Evolutionary conservation across 1,140 invertebrate genomes (phyloP).

Genomic region (Orchestia grillus): DNA sequence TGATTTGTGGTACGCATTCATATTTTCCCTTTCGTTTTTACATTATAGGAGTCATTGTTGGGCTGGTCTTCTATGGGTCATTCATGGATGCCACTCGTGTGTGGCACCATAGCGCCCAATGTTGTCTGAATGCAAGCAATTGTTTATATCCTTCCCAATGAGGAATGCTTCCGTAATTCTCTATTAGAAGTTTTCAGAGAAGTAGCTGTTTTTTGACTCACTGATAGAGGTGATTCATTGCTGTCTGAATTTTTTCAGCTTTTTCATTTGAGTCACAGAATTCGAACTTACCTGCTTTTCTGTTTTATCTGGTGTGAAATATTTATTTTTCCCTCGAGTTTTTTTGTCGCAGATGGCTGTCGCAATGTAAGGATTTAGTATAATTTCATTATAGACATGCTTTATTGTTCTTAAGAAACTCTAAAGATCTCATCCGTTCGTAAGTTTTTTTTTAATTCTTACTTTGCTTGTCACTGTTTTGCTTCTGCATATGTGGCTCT

Average conservation of each 20-base stretch:
- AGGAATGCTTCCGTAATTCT: neutral
- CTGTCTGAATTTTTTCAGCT: neutral
- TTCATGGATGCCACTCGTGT: neutral
- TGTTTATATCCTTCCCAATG: neutral
- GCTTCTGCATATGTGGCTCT: neutral
- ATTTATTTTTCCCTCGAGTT: neutral
- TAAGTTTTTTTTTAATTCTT: neutral
- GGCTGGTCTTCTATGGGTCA: neutral
- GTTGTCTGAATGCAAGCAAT: neutral
- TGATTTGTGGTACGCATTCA: neutral
- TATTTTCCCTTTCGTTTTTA: neutral
- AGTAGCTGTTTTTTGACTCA: neutral
- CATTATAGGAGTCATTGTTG: neutral
- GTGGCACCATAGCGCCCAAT: neutral
- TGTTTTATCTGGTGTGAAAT: neutral
- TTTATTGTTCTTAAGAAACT: neutral
- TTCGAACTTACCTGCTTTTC: neutral
- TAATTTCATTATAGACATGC: neutral
- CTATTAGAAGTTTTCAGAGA: neutral
- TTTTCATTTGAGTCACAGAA: neutral
- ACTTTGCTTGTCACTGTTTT: neutral
- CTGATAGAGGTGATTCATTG: neutral
- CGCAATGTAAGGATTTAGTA: neutral
- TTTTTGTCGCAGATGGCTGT: neutral
- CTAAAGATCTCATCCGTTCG: neutral